Evolutionary conservation across 2,797 vertebrate species (phyloP).

Genomic region (Gallirallus australis): DNA sequence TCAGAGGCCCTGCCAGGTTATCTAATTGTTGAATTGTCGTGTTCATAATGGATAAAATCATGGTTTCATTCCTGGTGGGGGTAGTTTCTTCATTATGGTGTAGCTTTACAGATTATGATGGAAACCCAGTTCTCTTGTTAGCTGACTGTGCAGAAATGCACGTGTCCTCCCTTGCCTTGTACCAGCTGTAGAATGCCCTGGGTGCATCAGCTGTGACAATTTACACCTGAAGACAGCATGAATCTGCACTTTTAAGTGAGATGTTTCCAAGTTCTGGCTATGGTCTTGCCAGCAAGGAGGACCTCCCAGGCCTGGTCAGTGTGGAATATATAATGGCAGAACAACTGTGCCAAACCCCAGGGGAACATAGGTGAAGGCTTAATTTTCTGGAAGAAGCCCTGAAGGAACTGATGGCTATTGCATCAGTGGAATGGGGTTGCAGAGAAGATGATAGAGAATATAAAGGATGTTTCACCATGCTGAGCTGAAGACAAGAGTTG

Average conservation of each 20-base stretch:
- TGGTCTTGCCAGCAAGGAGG: neutral
- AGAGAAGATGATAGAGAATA: neutral
- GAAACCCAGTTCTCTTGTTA: neutral
- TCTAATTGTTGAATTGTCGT: neutral
- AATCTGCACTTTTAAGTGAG: neutral
- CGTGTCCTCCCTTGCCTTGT: neutral
- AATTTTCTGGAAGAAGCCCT: neutral
- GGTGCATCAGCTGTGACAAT: neutral
- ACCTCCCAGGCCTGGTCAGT: neutral
- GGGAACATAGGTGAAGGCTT: neutral
- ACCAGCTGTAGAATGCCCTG: neutral
- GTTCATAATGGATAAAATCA: neutral
- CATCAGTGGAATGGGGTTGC: neutral
- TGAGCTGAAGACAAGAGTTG: neutral
- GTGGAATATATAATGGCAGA: neutral
- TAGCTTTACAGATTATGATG: neutral
- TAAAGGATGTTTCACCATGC: accelerated
- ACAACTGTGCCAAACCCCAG: neutral
- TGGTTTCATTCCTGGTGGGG: neutral
- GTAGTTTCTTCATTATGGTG: neutral
- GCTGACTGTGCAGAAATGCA: neutral
- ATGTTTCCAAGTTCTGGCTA: neutral
- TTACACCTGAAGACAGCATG: neutral
- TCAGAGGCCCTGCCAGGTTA: neutral
- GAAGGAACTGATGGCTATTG: neutral